These are phyloP conservation scores for Actenoides lindsayi DNA, from an alignment of 2,113 vertebrate genomes.

Conservation along the genomic window DNA sequence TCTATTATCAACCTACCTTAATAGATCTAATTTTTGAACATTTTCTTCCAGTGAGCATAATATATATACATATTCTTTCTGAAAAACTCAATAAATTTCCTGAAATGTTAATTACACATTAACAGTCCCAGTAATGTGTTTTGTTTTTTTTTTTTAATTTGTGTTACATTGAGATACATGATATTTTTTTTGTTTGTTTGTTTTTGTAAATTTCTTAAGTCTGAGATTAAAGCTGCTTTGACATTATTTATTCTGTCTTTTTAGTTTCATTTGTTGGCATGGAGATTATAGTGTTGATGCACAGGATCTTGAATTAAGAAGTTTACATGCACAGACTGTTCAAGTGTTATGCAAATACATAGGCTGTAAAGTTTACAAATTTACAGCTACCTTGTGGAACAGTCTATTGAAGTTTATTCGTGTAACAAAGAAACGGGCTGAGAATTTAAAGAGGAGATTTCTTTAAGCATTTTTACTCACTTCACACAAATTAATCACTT, in stretches of 20 bases:
- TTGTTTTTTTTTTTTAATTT: not conserved
- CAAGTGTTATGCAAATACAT: not conserved
- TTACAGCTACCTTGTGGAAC: not conserved
- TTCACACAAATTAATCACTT: not conserved
- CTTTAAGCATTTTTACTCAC: not conserved
- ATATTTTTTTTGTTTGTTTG: not conserved
- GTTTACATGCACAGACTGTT: not conserved
- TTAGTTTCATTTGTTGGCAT: not conserved
- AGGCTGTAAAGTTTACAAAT: not conserved
- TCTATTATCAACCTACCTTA: not conserved
- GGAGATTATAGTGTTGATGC: not conserved
- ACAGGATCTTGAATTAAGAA: not conserved
- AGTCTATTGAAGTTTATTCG: not conserved
- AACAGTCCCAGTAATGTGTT: not conserved
- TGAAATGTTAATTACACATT: constrained; percentile 38
- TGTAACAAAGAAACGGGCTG: not conserved
- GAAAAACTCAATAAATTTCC: not conserved
- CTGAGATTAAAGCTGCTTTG: not conserved
- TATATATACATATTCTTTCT: not conserved
- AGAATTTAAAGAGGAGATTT: not conserved
- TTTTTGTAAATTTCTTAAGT: not conserved
- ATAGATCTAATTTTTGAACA: not conserved
- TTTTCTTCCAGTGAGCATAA: not conserved
- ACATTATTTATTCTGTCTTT: not conserved
- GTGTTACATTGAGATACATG: not conserved